Base-by-base conservation (phyloP, 2,888 invertebrate species). In the Chrysolina americana region DNA sequence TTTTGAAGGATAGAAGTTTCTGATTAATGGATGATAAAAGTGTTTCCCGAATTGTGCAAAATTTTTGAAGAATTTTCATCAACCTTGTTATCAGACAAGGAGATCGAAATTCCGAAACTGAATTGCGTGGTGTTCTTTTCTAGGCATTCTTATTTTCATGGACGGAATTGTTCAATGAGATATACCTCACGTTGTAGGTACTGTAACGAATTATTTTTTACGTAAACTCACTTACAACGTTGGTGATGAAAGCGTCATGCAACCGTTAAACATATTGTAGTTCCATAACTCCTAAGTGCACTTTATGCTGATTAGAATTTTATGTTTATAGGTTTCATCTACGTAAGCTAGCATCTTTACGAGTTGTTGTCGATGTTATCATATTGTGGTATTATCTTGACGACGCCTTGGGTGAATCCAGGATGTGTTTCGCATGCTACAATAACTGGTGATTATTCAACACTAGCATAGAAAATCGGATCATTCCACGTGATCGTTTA, bases 281-380 rank as follows among this genome's bases (percentile, higher is more conserved):
- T 21, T 53, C 53, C 19, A 19, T 53, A 23, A 53, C 13, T 53
- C 13, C 13, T 13, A 10, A 23, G 53, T 21, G 21, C 53, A 21
- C 21, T 53, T 53, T 53, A 53, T 53, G 10, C 21, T 53, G 53
- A 53, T 53, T 53, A 21, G 19, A 21, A 53, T 53, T 53, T 53
- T 21, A 53, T 53, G 23, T 53, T 53, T 21, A 21, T 53, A 19
- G 53, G 10, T 21, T 53, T 21, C 0, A 21, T 53, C 21, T 1
- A 21, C 3, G 21, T 21, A 11, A 21, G 19, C 19, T 53, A 21
- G 19, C 21, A 53, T 19, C 53, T 53, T 53, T 53, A 53, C 53
- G 19, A 21, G 53, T 19, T 53, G 53, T 36, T 8, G n/a, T n/a
- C 53, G 53, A 11, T 53, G 17, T 19, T 53, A 53, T 53, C 53